Base-by-base conservation (phyloP, 2,888 invertebrate genomes). In the Tortrix viridana region DNA sequence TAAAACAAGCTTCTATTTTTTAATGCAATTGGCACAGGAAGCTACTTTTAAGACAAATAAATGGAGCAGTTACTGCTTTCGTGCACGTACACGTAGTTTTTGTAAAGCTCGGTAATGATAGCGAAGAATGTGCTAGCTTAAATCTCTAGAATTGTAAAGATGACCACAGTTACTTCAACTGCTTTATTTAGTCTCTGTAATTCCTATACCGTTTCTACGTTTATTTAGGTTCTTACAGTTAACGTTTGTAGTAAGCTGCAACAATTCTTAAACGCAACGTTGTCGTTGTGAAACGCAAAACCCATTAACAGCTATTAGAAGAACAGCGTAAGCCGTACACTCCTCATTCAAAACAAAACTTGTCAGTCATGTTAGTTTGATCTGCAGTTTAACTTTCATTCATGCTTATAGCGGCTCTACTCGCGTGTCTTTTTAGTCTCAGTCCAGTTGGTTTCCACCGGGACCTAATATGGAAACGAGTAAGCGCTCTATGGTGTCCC, bases 31-130 rank as follows among this genome's bases (percentile, higher is more conserved):
- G 26, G 23, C 64, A 37, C 49, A 22, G 48, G 38, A 62, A 37
- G 47, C 44, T 32, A 62, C 22, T 58, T 55, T 52, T 37, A 60
- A 44, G 44, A 43, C 32, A 32, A 32, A 54, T 56, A 57, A 57
- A 47, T 41, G 20, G 46, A 44, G 43, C 47, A 57, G 32, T 32
- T 22, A 43, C 57, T 2, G 37, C 12, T 44, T 23, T 56, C 41
- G 55, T 55, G 48, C 43, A 63, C 59, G 66, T 58, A 32, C 2
- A 32, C 50, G 58, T 49, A 60, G 32, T 67, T 67, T 67, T 67
- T 64, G 52, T 47, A 12, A 12, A 18, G 46, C 18, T 26, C 12
- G 43, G 20, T 66, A 65, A 67, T 67, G 64, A 55, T 58, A 37
- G 60, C 12, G 32, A 47, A 55, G 60, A 58, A 65, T 67, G 55